Evolutionary conservation across 1,140 invertebrate species (phyloP), one percentile per base, ranked within the genome.

Genomic region (Battus philenor): DNA sequence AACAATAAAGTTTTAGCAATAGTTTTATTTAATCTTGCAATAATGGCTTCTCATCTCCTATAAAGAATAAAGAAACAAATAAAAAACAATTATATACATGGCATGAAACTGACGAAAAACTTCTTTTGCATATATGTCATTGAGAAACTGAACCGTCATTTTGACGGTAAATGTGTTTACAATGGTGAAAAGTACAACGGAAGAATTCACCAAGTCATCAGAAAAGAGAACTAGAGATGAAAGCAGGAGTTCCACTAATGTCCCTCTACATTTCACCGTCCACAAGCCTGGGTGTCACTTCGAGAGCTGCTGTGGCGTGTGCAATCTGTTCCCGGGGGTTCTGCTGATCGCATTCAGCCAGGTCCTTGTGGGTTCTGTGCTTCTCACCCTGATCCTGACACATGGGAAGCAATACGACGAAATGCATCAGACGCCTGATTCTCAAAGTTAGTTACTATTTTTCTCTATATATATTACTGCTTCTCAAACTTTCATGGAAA

Each of bases 301-400:
- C 31, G 76, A 83, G 53, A 83, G 77, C 38, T 83, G 79, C 44
- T 83, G 79, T 15, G 79, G 79, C 0, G 43, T 83, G 5, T 83
- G 79, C 51, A 83, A 83, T 18, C 43, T 83, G 1, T 83, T 83
- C 53, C 79, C 79, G 6, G 79, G 79, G 0, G 79, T 83, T 0
- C 56, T 83, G 0, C 50, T 80, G 8, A 73, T 79, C 8, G 79
- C 74, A 0, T 83, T 83, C 49, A 57, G 60, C 26, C 79, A 83
- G 45, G 71, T 84, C 0, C 57, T 84, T 9, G 67, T 73, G 0
- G 79, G 79, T 1, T 65, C 73, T 4, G 48, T 84, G 1, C 51
- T 81, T 8, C 50, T 84, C 16, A 84, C 77, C 0, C 44, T 84
- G 1, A 54, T 84, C 0, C 34, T 79, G 4, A 72, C 77, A 0